Percentiles rank a stretch among this genome's conserved stretches.
phyloP scores from a whole-genome alignment of 2,113 vertebrate species.

The Dermatemys mawii region DNA sequence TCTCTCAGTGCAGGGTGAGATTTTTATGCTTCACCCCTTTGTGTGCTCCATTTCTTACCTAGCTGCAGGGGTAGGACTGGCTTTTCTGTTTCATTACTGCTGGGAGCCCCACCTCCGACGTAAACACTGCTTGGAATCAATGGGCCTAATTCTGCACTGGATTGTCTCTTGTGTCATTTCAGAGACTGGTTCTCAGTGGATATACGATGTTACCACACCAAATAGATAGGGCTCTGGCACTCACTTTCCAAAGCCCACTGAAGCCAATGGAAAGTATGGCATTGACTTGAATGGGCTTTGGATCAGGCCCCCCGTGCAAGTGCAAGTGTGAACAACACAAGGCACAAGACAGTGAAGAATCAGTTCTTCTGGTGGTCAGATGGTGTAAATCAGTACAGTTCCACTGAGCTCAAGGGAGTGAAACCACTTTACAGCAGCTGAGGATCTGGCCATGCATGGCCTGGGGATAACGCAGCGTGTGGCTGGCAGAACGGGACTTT shows the following conservation, averaged over 20 bases:
- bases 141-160: not conserved
- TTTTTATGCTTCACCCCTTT: not conserved
- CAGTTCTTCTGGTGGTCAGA: not conserved
- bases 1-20: not conserved
- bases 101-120: accelerated
- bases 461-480: not conserved
- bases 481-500: not conserved
- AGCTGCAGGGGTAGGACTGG: not conserved
- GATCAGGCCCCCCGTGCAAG: not conserved
- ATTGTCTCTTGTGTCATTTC: not conserved
- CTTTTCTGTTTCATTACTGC: not conserved
- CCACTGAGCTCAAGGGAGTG: not conserved
- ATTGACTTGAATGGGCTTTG: not conserved
- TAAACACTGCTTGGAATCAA: accelerated
- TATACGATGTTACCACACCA: not conserved
- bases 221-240: not conserved
- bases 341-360: not conserved
- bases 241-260: not conserved
- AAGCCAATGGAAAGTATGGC: not conserved
- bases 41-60: not conserved
- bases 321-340: not conserved
- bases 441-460: not conserved
- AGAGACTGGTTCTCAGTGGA: not conserved
- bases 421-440: not conserved
- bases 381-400: not conserved